phyloP scores from a whole-genome alignment of 1,140 invertebrate species.

The Pseudomyrmex cubaensis region DNA sequence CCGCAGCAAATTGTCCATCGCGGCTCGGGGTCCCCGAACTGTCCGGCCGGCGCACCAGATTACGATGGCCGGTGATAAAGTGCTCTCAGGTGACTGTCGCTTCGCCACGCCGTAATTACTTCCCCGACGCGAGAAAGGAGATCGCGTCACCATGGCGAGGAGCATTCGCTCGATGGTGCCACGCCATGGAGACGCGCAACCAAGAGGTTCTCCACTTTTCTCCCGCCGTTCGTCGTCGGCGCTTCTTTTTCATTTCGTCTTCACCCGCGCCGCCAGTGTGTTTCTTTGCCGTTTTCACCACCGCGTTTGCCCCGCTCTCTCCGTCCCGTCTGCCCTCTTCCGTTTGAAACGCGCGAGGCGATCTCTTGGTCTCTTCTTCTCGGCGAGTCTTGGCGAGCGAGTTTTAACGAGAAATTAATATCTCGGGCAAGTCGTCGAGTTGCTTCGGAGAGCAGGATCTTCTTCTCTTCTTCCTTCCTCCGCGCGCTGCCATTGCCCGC shows the following conservation, averaged over 20 bases:
- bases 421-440: conserved; percentile 63
- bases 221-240: conserved; percentile 13
- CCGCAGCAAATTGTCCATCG: conserved; percentile 57
- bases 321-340: conserved; percentile 21
- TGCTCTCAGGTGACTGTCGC: conserved; percentile 59
- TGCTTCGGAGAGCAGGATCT: conserved; percentile 50
- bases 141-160: conserved; percentile 60
- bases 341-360: conserved; percentile 54
- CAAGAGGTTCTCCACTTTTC: conserved; percentile 63
- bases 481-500: conserved; percentile 18
- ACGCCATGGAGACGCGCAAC: conserved; percentile 52
- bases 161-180: conserved; percentile 32
- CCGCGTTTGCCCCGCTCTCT: neutral
- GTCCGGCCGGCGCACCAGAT: conserved; percentile 42
- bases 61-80: conserved; percentile 70
- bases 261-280: neutral
- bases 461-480: conserved; percentile 21
- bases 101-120: conserved; percentile 66
- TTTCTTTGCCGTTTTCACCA: conserved; percentile 13
- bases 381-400: conserved; percentile 57
- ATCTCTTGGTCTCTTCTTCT: conserved; percentile 46
- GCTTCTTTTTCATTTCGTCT: conserved; percentile 40
- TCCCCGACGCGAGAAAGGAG: conserved; percentile 56
- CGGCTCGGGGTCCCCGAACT: conserved; percentile 25
- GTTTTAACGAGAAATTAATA: conserved; percentile 76